Base-by-base conservation (phyloP, 2,888 invertebrate genomes). In the Tribolium freemani region DNA sequence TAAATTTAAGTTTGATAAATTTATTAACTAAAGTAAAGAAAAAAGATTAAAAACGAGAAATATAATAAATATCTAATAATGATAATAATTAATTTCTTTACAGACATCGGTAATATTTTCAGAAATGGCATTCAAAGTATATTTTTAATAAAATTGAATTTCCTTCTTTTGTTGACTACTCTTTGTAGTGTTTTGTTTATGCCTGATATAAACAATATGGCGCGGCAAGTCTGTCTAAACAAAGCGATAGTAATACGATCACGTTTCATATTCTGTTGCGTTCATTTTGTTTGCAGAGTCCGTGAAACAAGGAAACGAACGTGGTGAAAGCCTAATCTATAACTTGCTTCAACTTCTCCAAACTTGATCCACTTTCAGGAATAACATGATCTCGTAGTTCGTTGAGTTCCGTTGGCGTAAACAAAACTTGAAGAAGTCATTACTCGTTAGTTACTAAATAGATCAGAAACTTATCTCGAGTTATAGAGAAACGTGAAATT, bases 341-440 rank as follows among this genome's bases (percentile, higher is more conserved):
- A 72, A 72, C 50, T 73, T 71, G 54, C 58, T 69, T 61, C 46
- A 75, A 75, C 69, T 75, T 75, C 66, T 70, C 68, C 60, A 64
- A 69, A 72, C 69, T 71, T 71, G 71, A 75, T 75, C 75, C 66
- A 73, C 73, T 73, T 75, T 68, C 68, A 67, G 70, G 70, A 75
- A 72, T 75, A 72, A 72, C 72, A 72, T 56, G 70, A 72, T 70
- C 72, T 72, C 72, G 56, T 51, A 66, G 72, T 69, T 69, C 51
- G 69, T 53, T 60, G 72, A 58, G 68, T 60, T 60, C 50, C 21
- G 67, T 67, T 68, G 61, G 68, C 75, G 73, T 70, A 74, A 75
- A 73, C 72, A 73, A 74, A 75, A 72, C 75, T 75, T 67, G 69
- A 61, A 63, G 67, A 69, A 74, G 56, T 66, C 71, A 56, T 71